Conservation (phyloP, 2,797 vertebrate genomes). For the Malurus splendens region DNA sequence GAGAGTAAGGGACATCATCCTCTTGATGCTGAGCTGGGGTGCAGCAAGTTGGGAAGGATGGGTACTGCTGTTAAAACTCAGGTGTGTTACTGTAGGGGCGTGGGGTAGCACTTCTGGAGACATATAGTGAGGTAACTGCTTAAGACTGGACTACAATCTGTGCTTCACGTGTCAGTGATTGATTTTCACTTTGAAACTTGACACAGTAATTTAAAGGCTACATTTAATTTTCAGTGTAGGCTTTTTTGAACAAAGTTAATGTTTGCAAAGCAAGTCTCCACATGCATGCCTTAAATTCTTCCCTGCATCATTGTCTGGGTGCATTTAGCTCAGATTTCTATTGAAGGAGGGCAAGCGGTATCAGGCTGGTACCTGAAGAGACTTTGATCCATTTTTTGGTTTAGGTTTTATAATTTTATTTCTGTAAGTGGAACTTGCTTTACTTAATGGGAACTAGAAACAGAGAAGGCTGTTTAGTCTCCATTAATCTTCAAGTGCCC, state of each 20-base stretch:
- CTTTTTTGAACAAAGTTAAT: background rate
- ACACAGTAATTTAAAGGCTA: background rate
- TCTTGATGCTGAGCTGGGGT: background rate
- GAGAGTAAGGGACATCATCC: fast-evolving
- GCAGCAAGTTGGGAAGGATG: background rate
- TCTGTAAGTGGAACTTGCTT: background rate
- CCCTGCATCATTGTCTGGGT: background rate
- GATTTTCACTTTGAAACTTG: background rate
- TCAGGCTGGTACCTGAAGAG: background rate
- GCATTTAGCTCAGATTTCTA: background rate
- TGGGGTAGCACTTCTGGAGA: background rate
- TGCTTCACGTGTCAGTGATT: background rate
- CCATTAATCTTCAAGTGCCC: background rate
- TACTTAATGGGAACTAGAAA: background rate
- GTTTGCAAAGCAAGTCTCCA: background rate
- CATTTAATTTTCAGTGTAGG: background rate
- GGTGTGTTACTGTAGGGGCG: background rate
- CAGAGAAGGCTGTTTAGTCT: background rate
- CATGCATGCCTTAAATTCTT: background rate
- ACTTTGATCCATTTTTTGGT: background rate
- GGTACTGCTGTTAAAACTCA: background rate
- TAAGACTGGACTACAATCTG: background rate
- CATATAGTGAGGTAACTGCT: background rate
- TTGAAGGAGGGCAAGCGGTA: background rate
- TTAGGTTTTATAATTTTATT: background rate